Evolutionary conservation across 1,140 invertebrate species (phyloP).

Genomic region (Eupeodes corollae): DNA sequence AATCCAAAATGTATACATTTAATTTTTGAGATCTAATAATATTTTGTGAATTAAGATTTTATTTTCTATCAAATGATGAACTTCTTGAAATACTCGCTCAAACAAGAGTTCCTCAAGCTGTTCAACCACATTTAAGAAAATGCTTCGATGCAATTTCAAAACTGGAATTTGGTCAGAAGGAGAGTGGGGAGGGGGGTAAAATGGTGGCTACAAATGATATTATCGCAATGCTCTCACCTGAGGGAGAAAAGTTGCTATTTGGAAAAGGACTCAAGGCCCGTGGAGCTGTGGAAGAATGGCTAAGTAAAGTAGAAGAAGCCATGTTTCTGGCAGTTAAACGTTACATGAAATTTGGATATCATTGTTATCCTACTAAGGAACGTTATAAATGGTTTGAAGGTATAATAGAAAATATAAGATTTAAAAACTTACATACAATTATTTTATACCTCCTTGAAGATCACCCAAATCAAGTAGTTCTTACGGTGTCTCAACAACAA

Average conservation of each 20-base stretch:
- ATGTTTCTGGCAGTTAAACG: constrained; percentile 68
- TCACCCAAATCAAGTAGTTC: constrained; percentile 46
- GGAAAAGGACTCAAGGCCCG: constrained; percentile 72
- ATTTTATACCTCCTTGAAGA: constrained; percentile 16
- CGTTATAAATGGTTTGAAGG: constrained; percentile 32
- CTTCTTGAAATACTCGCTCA: constrained; percentile 84
- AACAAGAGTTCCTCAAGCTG: constrained; percentile 73
- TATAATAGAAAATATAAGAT: background rate
- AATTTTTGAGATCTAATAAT: background rate
- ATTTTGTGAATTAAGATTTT: constrained; percentile 51
- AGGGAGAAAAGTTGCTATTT: constrained; percentile 65
- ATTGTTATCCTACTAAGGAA: constrained; percentile 31
- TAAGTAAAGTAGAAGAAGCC: constrained; percentile 72
- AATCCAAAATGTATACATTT: background rate
- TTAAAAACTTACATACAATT: background rate
- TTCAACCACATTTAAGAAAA: constrained; percentile 78
- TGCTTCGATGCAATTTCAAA: constrained; percentile 78
- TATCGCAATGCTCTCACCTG: constrained; percentile 74
- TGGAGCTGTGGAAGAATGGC: constrained; percentile 81
- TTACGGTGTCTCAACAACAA: constrained; percentile 77
- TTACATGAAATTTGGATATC: constrained; percentile 55
- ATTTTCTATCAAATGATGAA: constrained; percentile 91
- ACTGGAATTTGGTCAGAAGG: constrained; percentile 59
- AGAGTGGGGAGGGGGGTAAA: constrained; percentile 29
- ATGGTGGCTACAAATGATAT: constrained; percentile 61